A percentile compares a stretch with the other conserved stretches of the same genome.
Conservation (phyloP, 1,140 invertebrate species). For the Cyclargus thomasi region DNA sequence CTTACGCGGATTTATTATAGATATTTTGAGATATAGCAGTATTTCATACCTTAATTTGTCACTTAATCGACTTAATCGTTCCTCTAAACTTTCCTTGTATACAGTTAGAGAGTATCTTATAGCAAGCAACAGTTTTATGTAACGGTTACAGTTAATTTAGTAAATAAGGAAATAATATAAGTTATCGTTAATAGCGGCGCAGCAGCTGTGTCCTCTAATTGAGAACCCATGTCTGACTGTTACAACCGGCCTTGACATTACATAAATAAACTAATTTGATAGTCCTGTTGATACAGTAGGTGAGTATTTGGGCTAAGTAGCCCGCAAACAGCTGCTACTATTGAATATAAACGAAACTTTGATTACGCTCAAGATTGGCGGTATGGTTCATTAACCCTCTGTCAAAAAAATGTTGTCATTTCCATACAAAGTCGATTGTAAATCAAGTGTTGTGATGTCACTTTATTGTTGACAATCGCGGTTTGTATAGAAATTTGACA, state of each 20-base stretch:
- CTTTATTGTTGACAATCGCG: too few species aligned
- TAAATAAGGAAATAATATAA: neutral
- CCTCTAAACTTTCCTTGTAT: neutral
- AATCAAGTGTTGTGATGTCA: too few species aligned
- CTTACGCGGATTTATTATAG: too few species aligned
- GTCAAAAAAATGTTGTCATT: too few species aligned
- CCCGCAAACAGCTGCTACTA: neutral
- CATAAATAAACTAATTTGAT: neutral
- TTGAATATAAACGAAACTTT: too few species aligned
- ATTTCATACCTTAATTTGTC: too few species aligned
- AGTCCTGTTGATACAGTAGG: neutral
- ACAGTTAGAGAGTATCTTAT: neutral
- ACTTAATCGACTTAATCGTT: neutral
- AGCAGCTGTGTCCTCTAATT: neutral
- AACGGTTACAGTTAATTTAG: neutral
- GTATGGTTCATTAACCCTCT: too few species aligned
- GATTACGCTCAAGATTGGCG: too few species aligned
- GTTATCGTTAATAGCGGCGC: neutral
- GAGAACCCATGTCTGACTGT: conserved; percentile 2
- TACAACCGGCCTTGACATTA: neutral
- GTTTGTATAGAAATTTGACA: too few species aligned
- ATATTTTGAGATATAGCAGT: too few species aligned
- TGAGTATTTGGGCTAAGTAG: neutral
- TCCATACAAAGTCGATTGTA: too few species aligned
- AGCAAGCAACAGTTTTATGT: neutral